These are phyloP conservation scores for Drosophila paramelanica DNA, from an alignment of 2,888 invertebrate genomes.

Conservation along the genomic window DNA sequence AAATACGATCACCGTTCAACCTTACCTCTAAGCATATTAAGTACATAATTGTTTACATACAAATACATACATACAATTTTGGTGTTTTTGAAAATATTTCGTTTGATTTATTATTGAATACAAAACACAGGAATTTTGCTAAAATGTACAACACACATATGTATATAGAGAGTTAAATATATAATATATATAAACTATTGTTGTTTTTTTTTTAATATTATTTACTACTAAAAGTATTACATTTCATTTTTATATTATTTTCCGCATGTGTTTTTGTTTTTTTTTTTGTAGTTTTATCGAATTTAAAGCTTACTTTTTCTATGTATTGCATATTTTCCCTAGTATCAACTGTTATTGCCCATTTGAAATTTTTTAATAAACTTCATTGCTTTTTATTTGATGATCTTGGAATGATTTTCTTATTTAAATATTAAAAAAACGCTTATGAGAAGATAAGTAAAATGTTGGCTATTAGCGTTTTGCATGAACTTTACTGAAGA, in stretches of 20 bases:
- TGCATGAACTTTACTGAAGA: slow-evolving; percentile 67
- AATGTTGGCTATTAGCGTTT: slow-evolving; percentile 56
- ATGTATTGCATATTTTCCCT: slow-evolving; percentile 70
- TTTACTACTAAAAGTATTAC: slow-evolving; percentile 69
- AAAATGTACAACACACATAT: slow-evolving; percentile 78
- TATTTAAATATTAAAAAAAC: slow-evolving; percentile 34
- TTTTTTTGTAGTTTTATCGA: slow-evolving; percentile 17
- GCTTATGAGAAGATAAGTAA: slow-evolving; percentile 40
- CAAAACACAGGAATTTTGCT: slow-evolving; percentile 78
- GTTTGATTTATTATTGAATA: slow-evolving; percentile 61
- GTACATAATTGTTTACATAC: slow-evolving; percentile 52
- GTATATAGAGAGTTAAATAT: slow-evolving; percentile 52
- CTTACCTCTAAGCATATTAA: slow-evolving; percentile 60
- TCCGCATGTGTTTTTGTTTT: slow-evolving; percentile 7
- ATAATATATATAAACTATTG: slow-evolving; percentile 65
- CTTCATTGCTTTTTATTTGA: slow-evolving; percentile 51
- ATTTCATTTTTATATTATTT: slow-evolving; percentile 47
- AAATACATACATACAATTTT: slow-evolving; percentile 59
- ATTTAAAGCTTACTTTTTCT: slow-evolving; percentile 71
- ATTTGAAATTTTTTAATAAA: slow-evolving; percentile 26
- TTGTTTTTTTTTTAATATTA: slow-evolving; percentile 29
- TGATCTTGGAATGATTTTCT: slow-evolving; percentile 65
- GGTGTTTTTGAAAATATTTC: slow-evolving; percentile 60
- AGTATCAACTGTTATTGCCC: slow-evolving; percentile 58
- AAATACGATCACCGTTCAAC: slow-evolving; percentile 52